phyloP scores from a whole-genome alignment of 2,113 vertebrate genomes.

The Anguilla rostrata region DNA sequence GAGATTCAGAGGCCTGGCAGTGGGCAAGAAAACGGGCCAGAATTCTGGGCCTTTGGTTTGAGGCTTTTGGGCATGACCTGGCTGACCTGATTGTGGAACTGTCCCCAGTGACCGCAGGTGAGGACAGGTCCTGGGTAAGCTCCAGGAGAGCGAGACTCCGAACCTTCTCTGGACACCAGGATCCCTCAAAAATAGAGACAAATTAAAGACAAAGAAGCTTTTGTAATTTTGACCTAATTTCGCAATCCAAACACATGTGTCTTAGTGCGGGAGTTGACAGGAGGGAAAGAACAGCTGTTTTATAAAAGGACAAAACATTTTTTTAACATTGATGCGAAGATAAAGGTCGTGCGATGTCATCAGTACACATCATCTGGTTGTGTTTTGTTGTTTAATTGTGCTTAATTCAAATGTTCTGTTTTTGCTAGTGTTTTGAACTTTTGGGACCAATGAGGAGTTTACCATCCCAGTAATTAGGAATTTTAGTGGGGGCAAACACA shows the following conservation, averaged over 20 bases:
- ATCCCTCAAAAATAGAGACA: too few relatives aligned
- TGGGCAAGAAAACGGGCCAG: too few relatives aligned
- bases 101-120: too few relatives aligned
- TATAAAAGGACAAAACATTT: slow-evolving; percentile 13
- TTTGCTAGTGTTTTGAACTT: slow-evolving; percentile 28
- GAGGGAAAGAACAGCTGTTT: slow-evolving; percentile 20
- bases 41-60: too few relatives aligned
- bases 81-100: too few relatives aligned
- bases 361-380: slow-evolving; percentile 39
- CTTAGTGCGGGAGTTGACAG: slow-evolving; percentile 36
- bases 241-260: slow-evolving; percentile 60
- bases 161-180: too few relatives aligned
- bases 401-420: slow-evolving; percentile 14
- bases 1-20: too few relatives aligned
- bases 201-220: slow-evolving; percentile 43
- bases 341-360: slow-evolving; percentile 33
- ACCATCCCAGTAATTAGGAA: slow-evolving; percentile 54
- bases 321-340: background rate
- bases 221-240: slow-evolving; percentile 53
- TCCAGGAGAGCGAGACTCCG: too few relatives aligned
- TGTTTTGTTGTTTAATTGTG: slow-evolving; percentile 52
- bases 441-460: slow-evolving; percentile 48
- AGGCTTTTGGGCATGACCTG: too few relatives aligned
- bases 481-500: slow-evolving; percentile 39
- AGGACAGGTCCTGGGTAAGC: too few relatives aligned